These are phyloP conservation scores for Camarhynchus parvulus DNA, from an alignment of 2,113 vertebrate species.

Conservation along the genomic window DNA sequence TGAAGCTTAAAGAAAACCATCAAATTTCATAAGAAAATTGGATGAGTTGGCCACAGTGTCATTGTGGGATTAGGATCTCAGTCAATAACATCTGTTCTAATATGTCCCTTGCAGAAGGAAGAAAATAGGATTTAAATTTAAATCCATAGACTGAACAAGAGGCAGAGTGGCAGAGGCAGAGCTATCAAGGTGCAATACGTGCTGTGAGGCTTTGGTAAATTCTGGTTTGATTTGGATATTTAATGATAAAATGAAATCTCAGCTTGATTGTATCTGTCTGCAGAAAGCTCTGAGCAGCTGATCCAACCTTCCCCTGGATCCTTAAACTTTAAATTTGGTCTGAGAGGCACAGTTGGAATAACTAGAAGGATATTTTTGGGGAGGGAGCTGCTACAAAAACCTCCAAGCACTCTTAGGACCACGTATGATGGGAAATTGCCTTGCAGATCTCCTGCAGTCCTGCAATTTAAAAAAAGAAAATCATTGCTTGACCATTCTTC, in stretches of 20 bases:
- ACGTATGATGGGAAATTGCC: neutral
- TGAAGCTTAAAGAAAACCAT: neutral
- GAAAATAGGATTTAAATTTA: neutral
- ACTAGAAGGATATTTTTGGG: neutral
- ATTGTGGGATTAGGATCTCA: neutral
- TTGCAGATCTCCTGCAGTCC: neutral
- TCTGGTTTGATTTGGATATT: neutral
- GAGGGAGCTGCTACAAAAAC: neutral
- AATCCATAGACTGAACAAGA: neutral
- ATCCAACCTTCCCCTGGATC: neutral
- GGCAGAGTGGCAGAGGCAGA: neutral
- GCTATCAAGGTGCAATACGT: neutral
- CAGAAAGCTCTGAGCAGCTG: neutral
- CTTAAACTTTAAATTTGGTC: neutral
- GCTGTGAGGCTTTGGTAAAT: neutral
- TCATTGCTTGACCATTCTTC: neutral
- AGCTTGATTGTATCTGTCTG: neutral
- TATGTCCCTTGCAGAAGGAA: neutral
- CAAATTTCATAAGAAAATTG: neutral
- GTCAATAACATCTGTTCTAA: neutral
- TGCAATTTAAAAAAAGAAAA: neutral
- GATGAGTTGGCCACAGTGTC: neutral
- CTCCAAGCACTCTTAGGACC: neutral
- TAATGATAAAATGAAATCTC: neutral
- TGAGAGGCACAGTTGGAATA: neutral